Evolutionary conservation across 2,113 vertebrate species (phyloP).

Genomic region (Chaetodon trifascialis): DNA sequence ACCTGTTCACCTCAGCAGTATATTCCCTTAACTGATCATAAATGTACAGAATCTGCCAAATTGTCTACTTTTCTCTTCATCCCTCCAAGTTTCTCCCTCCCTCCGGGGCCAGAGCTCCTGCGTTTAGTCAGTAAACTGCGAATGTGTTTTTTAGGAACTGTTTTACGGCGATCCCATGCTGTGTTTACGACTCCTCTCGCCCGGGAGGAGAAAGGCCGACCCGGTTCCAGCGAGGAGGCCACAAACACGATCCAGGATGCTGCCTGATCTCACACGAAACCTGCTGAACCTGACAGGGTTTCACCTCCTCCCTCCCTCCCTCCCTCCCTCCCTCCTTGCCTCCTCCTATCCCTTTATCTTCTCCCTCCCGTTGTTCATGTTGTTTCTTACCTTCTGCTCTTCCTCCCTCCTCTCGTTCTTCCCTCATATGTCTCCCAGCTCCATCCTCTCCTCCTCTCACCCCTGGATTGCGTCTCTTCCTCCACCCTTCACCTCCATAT

Average conservation of each 20-base stretch:
- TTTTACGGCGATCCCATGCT: conserved; percentile 70
- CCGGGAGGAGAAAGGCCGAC: conserved; percentile 57
- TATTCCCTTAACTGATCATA: conserved; percentile 36
- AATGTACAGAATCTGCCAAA: conserved; percentile 40
- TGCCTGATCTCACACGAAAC: conserved; percentile 41
- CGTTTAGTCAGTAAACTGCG: conserved; percentile 69
- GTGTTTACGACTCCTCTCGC: conserved; percentile 71
- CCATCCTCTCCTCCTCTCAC: conserved; percentile 5
- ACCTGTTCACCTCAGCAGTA: conserved; percentile 17
- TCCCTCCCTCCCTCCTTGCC: not conserved
- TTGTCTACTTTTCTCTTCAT: conserved; percentile 33
- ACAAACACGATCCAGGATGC: conserved; percentile 48
- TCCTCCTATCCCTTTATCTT: not conserved
- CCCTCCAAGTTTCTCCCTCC: conserved; percentile 38
- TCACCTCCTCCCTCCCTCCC: not conserved
- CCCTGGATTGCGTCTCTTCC: not conserved
- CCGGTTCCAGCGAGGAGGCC: conserved; percentile 40
- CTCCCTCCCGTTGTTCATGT: not conserved
- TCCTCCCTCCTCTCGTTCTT: not conserved
- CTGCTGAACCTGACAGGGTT: not conserved
- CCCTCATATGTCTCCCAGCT: conserved; percentile 10
- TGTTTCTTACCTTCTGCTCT: not conserved
- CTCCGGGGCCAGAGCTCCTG: conserved; percentile 55
- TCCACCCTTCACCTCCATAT: not conserved
- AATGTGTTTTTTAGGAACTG: conserved; percentile 73